These are phyloP conservation scores for Etheostoma cragini DNA, from an alignment of 2,113 vertebrate genomes.

Conservation along the genomic window DNA sequence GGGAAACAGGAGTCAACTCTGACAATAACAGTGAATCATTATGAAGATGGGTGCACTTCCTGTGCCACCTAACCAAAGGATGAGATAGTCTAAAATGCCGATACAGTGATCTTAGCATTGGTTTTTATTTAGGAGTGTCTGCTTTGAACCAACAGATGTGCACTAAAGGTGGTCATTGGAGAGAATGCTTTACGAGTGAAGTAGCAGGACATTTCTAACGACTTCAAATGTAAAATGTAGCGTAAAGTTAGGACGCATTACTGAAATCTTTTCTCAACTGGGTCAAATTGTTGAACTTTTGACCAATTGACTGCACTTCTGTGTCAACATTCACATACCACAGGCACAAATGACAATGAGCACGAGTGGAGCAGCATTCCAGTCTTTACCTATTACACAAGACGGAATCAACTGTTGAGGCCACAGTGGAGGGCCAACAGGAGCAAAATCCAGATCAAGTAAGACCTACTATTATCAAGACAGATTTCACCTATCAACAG, in stretches of 20 bases:
- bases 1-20: constrained; percentile 48
- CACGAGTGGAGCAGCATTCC: constrained; percentile 72
- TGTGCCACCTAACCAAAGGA: constrained; percentile 40
- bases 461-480: not conserved
- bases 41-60: constrained; percentile 62
- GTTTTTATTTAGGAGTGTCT: not conserved
- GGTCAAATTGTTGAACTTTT: constrained; percentile 66
- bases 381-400: constrained; percentile 71
- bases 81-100: constrained; percentile 14
- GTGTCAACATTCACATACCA: constrained; percentile 78
- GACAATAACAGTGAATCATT: constrained; percentile 68
- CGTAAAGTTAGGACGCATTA: constrained; percentile 13
- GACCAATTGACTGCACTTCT: constrained; percentile 63
- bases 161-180: not conserved
- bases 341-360: constrained; percentile 67
- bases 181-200: not conserved
- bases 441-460: constrained; percentile 25
- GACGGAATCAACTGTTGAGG: constrained; percentile 48
- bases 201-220: not conserved
- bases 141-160: not conserved
- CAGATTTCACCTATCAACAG: not conserved
- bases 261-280: constrained; percentile 36
- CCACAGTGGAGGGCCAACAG: constrained; percentile 32
- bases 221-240: not conserved
- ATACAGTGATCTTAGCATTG: not conserved